phyloP scores from a whole-genome alignment of 2,888 invertebrate species.

The Tuta absoluta region DNA sequence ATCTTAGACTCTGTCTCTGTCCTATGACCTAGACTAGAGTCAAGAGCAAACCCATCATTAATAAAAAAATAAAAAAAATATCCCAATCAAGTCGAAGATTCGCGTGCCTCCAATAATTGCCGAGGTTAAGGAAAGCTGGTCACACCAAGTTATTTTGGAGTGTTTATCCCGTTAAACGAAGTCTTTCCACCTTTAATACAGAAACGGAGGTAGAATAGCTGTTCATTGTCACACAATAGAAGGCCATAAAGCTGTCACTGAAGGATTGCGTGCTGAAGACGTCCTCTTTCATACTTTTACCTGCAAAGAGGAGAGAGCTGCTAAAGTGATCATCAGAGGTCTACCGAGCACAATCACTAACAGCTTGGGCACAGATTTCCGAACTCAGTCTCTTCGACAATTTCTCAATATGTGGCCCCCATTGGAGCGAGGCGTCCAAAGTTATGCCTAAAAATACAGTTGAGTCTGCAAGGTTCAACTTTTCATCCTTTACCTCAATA shows the following conservation, averaged over 20 bases:
- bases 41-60: no score
- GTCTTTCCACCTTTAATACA: constrained; percentile 22
- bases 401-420: no score
- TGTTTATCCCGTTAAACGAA: constrained; percentile 14
- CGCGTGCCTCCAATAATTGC: neutral
- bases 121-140: neutral
- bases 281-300: constrained; percentile 9
- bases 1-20: no score
- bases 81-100: neutral
- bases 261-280: neutral
- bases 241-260: neutral
- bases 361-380: neutral
- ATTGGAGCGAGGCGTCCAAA: no score
- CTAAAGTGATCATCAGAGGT: constrained; percentile 11
- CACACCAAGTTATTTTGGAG: neutral
- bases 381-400: no score
- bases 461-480: no score
- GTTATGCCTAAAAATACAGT: no score
- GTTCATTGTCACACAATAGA: neutral
- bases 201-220: neutral
- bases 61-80: no score
- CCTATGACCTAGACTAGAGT: no score
- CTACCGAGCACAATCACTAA: constrained; percentile 9
- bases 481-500: no score
- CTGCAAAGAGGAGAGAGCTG: constrained; percentile 14